phyloP scores from a whole-genome alignment of 2,113 vertebrate species.

The Cottus gobio region DNA sequence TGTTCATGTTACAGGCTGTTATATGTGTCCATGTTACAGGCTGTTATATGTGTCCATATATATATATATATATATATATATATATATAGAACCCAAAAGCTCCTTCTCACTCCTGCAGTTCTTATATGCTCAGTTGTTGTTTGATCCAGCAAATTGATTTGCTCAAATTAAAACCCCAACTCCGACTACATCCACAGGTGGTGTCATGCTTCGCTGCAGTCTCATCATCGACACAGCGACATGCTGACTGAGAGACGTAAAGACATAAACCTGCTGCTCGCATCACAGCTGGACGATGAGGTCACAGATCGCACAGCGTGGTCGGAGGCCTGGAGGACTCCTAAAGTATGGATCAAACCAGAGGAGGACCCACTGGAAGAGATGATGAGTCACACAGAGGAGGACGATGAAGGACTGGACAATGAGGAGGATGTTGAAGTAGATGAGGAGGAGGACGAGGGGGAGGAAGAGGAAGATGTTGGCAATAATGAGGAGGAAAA shows the following conservation, averaged over 20 bases:
- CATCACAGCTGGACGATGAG: conserved; percentile 16
- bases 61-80: too few species aligned
- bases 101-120: not conserved
- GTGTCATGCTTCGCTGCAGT: conserved; percentile 43
- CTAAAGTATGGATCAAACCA: conserved; percentile 17
- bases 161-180: not conserved
- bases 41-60: too few species aligned
- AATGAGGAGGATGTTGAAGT: not conserved
- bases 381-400: not conserved
- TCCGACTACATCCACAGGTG: conserved; percentile 51
- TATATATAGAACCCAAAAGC: not conserved
- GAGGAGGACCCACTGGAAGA: not conserved
- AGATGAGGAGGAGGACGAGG: not conserved
- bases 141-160: not conserved
- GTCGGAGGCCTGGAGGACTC: conserved; percentile 60
- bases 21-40: too few species aligned
- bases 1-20: too few species aligned
- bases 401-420: not conserved
- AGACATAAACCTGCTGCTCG: conserved; percentile 13
- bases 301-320: conserved; percentile 23
- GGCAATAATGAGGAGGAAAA: not conserved
- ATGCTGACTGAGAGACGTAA: conserved; percentile 20
- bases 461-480: not conserved
- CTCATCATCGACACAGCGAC: conserved; percentile 57
- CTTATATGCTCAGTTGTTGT: not conserved